Base-by-base conservation (phyloP, 1,140 invertebrate genomes). In the Anthonomus grandis region DNA sequence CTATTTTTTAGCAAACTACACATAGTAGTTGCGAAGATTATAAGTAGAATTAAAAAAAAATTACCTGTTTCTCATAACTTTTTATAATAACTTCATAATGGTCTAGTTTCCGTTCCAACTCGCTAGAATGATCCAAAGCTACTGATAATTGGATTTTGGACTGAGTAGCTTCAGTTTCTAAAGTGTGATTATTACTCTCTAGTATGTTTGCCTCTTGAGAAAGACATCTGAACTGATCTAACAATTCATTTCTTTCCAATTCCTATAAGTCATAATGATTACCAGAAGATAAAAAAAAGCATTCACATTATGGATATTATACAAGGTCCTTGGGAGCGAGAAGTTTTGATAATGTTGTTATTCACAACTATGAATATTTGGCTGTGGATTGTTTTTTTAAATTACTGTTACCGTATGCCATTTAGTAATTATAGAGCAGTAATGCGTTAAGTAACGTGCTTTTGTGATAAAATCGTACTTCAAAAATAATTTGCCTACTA, bases 121-220 rank as follows among this genome's bases (percentile, higher is more conserved):
- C 80, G 6, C 69, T 25, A 12, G 80, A 65, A 39, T 77, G 75
- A 64, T 81, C 77, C 13, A 76, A 73, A 1, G 80, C 75, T 3
- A 74, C 72, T 34, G 77, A 75, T 2, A 83, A 65, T 17, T 78
- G 76, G 17, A 75, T 70, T 60, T 75, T 81, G 25, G 80, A 81
- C 48, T 84, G 83, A 17, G 80, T 81, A 8, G 84, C 82, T 71
- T 86, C 84, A 50, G 76, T 82, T 68, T 87, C 86, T 34, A 87
- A 76, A 34, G 83, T 84, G 62, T 86, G 83, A 70, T 89, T 87
- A 58, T 81, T 87, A 56, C 77, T 85, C 70, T 87, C 85, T 57
- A 87, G 74, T 59, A 83, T 79, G 39, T 81, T 85, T 2, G 85
- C 83, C 74, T 89, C 86, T 31, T 85, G 71, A 44, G 82, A 85